Conservation (phyloP, 2,888 invertebrate genomes). For the Falcaria lacertinaria region DNA sequence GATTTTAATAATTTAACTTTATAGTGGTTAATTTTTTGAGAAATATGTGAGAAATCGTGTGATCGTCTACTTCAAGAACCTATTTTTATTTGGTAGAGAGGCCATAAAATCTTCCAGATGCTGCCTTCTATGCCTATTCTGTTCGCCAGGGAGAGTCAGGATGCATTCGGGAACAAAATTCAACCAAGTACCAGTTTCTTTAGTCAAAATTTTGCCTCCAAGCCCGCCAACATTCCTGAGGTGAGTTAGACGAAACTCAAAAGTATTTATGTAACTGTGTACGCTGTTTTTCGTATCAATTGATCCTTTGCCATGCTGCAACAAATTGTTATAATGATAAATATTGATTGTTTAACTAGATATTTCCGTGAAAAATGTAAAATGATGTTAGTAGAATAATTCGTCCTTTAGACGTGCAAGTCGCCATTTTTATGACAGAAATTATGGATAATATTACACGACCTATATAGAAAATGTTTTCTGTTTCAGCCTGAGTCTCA, state of each 20-base stretch:
- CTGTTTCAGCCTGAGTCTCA: conserved; percentile 43
- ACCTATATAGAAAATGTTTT: conserved; percentile 23
- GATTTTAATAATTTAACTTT: conserved; percentile 24
- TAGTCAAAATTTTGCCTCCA: conserved; percentile 44
- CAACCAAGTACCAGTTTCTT: conserved; percentile 66
- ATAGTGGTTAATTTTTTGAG: conserved; percentile 28
- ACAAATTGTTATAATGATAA: background rate
- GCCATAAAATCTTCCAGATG: conserved; percentile 55
- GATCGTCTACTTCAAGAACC: conserved; percentile 35
- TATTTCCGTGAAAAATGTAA: background rate
- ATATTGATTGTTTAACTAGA: background rate
- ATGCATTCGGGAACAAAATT: conserved; percentile 72
- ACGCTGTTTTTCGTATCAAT: background rate
- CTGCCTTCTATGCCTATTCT: conserved; percentile 77
- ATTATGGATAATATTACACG: conserved; percentile 24
- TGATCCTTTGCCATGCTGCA: background rate
- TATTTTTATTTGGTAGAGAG: conserved; percentile 39
- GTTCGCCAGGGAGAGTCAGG: conserved; percentile 70
- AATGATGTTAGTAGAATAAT: background rate
- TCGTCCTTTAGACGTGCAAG: conserved; percentile 16
- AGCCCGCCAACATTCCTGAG: conserved; percentile 49
- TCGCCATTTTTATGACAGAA: conserved; percentile 43
- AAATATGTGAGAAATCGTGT: conserved; percentile 38
- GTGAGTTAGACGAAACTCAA: conserved; percentile 45
- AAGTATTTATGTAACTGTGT: conserved; percentile 24